phyloP scores from a whole-genome alignment of 2,113 vertebrate genomes.

The Protobothrops flavoviridis region DNA sequence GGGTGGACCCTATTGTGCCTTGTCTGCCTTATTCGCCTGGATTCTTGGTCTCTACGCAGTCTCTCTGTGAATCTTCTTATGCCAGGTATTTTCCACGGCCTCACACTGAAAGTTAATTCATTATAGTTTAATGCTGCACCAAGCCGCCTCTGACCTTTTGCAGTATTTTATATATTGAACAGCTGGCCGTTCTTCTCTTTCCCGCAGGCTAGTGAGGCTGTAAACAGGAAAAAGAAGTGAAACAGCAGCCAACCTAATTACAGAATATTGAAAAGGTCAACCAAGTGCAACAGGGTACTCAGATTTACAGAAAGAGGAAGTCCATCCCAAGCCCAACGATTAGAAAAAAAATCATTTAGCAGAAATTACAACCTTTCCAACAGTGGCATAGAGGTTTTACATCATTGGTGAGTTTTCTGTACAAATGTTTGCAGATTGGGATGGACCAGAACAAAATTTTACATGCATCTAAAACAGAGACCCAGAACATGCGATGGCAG shows the following conservation, averaged over 20 bases:
- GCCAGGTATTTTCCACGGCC: not conserved
- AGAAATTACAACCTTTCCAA: not conserved
- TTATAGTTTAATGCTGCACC: conserved; percentile 39
- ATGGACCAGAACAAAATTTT: not conserved
- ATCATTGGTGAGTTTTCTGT: not conserved
- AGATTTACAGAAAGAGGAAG: conserved; percentile 42
- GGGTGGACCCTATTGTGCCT: not conserved
- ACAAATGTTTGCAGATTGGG: not conserved
- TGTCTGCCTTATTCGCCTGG: not conserved
- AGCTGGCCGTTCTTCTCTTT: conserved; percentile 65
- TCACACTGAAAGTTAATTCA: conserved; percentile 3
- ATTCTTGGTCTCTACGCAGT: no score
- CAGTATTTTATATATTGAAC: conserved; percentile 72
- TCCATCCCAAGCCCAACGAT: not conserved
- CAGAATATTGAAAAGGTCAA: conserved; percentile 74
- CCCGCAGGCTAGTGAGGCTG: conserved; percentile 59
- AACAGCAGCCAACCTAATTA: conserved; percentile 67
- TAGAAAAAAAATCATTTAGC: not conserved
- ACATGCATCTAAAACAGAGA: not conserved
- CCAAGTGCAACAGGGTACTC: conserved; percentile 51
- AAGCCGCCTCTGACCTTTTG: conserved; percentile 67
- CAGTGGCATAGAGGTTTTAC: not conserved
- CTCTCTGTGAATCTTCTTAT: not conserved
- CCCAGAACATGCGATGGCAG: not conserved
- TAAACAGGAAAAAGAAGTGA: conserved; percentile 57